Evolutionary conservation across 2,113 vertebrate genomes (phyloP).

Genomic region (Carollia perspicillata): DNA sequence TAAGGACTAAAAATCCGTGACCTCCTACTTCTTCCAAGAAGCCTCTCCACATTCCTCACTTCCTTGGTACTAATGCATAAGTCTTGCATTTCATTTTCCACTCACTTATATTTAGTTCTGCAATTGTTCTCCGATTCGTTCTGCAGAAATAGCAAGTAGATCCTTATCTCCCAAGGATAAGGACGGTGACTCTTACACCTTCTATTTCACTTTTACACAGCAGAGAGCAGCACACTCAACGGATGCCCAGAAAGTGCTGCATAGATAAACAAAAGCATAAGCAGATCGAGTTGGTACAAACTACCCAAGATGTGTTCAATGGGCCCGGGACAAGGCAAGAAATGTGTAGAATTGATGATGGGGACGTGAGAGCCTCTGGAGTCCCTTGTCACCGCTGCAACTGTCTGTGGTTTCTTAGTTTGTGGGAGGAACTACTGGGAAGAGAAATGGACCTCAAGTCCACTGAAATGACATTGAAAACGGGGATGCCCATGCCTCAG

Average conservation of each 20-base stretch:
- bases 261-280: background rate
- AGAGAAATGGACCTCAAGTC: background rate
- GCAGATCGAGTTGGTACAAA: background rate
- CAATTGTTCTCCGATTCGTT: background rate
- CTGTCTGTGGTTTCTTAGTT: background rate
- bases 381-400: background rate
- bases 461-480: background rate
- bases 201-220: background rate
- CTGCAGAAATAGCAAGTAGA: background rate
- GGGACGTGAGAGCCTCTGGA: background rate
- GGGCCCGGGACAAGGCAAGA: background rate
- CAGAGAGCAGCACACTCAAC: background rate
- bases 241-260: background rate
- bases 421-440: background rate
- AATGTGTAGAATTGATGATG: background rate
- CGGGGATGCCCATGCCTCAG: background rate
- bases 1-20: slow-evolving; percentile 9
- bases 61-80: background rate
- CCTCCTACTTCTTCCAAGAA: slow-evolving; percentile 10
- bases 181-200: background rate
- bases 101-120: background rate
- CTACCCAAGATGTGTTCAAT: background rate
- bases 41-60: background rate
- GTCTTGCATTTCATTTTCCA: background rate
- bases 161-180: background rate